Evolutionary conservation across 2,888 invertebrate genomes (phyloP).

Genomic region (Mythimna vitellina): DNA sequence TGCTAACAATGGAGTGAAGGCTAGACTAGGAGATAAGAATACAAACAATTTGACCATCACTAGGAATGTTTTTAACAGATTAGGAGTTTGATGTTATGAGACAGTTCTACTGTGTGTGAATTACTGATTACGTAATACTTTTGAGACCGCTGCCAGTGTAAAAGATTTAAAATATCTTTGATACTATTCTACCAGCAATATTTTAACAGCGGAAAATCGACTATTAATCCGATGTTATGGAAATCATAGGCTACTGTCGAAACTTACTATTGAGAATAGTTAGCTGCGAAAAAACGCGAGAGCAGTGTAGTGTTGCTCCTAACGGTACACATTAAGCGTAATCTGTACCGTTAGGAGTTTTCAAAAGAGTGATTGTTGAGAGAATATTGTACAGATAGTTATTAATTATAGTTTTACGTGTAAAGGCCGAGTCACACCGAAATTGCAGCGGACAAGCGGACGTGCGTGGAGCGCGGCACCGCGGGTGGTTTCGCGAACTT

Average conservation of each 20-base stretch:
- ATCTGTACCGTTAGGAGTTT: slow-evolving; percentile 3
- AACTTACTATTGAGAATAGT: background rate
- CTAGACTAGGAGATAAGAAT: slow-evolving; percentile 79
- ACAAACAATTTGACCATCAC: slow-evolving; percentile 81
- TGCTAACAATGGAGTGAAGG: slow-evolving; percentile 73
- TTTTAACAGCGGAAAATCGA: background rate
- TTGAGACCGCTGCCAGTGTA: slow-evolving; percentile 5
- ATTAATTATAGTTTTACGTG: slow-evolving; percentile 7
- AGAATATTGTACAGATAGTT: slow-evolving; percentile 11
- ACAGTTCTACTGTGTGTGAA: slow-evolving; percentile 25
- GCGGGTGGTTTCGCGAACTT: too few relatives aligned
- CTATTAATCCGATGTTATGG: background rate
- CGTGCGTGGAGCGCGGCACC: too few relatives aligned
- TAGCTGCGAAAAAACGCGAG: background rate
- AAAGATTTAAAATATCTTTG: slow-evolving; percentile 1
- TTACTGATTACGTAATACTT: slow-evolving; percentile 25
- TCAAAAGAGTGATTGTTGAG: slow-evolving; percentile 3
- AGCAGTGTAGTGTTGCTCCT: background rate
- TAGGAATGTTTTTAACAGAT: slow-evolving; percentile 83
- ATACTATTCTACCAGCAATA: background rate
- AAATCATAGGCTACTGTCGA: background rate
- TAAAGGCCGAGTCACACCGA: too few relatives aligned
- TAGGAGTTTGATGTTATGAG: slow-evolving; percentile 76
- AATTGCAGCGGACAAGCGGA: too few relatives aligned
- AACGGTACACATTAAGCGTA: background rate